Evolutionary conservation across 2,113 vertebrate genomes (phyloP), one percentile per base, ranked within the genome.

Genomic region (Enhydra lutris): DNA sequence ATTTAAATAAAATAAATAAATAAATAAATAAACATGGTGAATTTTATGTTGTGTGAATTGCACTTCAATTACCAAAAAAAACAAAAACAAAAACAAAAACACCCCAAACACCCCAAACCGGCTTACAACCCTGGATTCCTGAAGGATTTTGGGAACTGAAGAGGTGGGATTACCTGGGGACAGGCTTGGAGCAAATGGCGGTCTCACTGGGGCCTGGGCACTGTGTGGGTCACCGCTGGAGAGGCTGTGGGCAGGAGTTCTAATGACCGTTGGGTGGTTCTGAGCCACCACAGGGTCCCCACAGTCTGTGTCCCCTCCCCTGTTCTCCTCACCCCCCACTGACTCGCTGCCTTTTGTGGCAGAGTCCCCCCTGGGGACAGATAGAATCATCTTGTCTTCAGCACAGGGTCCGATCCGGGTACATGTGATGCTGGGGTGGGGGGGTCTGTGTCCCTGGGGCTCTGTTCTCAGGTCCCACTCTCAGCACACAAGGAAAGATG

Each of bases 401-500:
- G 12, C 13, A 17, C 29, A 6, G 36, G 21, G 7, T 3, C 57
- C 1, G 5, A 34, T 18, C 29, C 0, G 47, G 39, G 7, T 7
- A 17, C 31, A 73, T 4, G 1, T 3, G 52, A 24, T 4, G n/a
- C 45, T 12, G 36, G 14, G 18, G 36, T 47, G 12, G 6, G 57
- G 15, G 52, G 52, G 52, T 7, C 18, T 4, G 39, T 6, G n/a
- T 39, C 47, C 45, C 78, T 34, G 39, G 29, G 50, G 29, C 79
- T 47, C 39, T 74, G 26, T 17, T 0, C 4, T 6, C 57, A 63
- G 39, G 47, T 11, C 45, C 55, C 34, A 11, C 29, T 39, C 36
- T 39, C 13, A 6, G 26, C 24, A 39, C 4, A 4, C 11, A 4
- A 47, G 24, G 31, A 5, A 4, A 6, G 80, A 17, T 0, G 0